Conservation (phyloP, 2,797 vertebrate genomes). For the Melanotaenia pygmaea region DNA sequence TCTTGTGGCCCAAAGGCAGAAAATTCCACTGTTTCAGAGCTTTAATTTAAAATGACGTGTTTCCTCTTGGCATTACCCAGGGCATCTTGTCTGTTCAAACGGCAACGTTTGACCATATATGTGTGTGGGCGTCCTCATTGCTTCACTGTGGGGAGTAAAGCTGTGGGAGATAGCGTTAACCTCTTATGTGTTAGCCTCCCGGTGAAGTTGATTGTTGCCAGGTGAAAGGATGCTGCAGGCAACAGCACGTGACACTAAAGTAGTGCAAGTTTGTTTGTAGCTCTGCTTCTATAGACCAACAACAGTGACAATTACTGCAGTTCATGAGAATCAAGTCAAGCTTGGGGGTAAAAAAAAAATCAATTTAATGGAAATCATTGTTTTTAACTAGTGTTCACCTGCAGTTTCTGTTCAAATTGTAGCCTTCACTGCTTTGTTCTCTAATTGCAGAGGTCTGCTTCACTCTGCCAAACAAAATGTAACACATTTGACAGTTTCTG, state of each 20-base stretch:
- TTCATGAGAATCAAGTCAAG: not conserved
- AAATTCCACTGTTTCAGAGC: conserved; percentile 15
- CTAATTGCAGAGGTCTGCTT: conserved; percentile 22
- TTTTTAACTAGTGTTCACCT: not conserved
- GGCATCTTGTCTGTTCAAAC: conserved; percentile 11
- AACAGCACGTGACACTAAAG: conserved; percentile 3
- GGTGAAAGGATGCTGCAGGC: conserved; percentile 36
- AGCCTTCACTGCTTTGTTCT: conserved; percentile 2
- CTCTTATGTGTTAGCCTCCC: conserved; percentile 27
- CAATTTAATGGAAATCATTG: not conserved
- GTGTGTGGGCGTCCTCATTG: conserved; percentile 26
- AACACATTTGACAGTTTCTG: not conserved
- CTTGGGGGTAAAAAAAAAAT: not conserved
- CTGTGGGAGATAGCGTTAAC: conserved; percentile 24
- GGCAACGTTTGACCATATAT: conserved; percentile 22
- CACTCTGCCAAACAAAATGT: conserved; percentile 19
- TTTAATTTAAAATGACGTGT: conserved; percentile 24
- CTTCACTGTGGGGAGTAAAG: conserved; percentile 21
- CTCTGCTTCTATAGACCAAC: conserved; percentile 1
- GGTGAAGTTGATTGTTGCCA: conserved; percentile 31
- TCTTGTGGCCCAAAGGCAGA: conserved; percentile 10
- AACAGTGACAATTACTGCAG: conserved; percentile 14
- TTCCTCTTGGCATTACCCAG: conserved; percentile 1
- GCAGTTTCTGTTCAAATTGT: not conserved
- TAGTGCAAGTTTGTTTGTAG: conserved; percentile 8